Evolutionary conservation across 2,113 vertebrate genomes (phyloP).

Genomic region (Melanostigma gelatinosum): DNA sequence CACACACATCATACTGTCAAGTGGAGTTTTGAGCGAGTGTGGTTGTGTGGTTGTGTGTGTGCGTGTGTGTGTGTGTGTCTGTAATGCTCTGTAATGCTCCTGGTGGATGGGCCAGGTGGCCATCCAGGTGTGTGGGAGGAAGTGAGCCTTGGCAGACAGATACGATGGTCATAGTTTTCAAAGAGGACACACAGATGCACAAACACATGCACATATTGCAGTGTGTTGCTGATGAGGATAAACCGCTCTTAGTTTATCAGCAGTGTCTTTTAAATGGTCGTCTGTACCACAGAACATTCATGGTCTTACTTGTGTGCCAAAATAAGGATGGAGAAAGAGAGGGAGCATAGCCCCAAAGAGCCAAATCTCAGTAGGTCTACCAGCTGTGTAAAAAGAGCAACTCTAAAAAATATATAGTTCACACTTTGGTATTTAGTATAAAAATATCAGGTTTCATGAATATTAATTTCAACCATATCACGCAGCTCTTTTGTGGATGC

Average conservation of each 20-base stretch:
- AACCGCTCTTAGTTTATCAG: constrained; percentile 7
- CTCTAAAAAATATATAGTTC: background rate
- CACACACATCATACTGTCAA: constrained; percentile 59
- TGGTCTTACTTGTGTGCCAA: background rate
- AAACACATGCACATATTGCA: background rate
- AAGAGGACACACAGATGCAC: constrained; percentile 41
- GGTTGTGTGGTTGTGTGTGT: constrained; percentile 15
- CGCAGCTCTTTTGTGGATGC: background rate
- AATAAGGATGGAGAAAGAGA: background rate
- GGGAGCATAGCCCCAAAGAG: background rate
- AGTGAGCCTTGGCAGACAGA: constrained; percentile 55
- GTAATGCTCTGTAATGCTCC: constrained; percentile 3
- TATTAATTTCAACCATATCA: background rate
- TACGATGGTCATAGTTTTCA: constrained; percentile 51
- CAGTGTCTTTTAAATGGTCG: constrained; percentile 11
- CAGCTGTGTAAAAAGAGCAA: background rate
- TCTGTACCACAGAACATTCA: background rate
- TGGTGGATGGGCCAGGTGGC: constrained; percentile 56
- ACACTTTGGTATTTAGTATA: background rate
- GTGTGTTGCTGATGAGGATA: constrained; percentile 11
- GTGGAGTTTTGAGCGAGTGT: constrained; percentile 22
- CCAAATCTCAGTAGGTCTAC: background rate
- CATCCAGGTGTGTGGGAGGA: constrained; percentile 71
- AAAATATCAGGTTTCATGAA: background rate
- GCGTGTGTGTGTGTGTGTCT: constrained; percentile 9